Percentiles rank a stretch among this genome's conserved stretches.
These are phyloP conservation scores for Chaunax sp. DNA, from an alignment of 2,797 vertebrate species.

Conservation along the genomic window DNA sequence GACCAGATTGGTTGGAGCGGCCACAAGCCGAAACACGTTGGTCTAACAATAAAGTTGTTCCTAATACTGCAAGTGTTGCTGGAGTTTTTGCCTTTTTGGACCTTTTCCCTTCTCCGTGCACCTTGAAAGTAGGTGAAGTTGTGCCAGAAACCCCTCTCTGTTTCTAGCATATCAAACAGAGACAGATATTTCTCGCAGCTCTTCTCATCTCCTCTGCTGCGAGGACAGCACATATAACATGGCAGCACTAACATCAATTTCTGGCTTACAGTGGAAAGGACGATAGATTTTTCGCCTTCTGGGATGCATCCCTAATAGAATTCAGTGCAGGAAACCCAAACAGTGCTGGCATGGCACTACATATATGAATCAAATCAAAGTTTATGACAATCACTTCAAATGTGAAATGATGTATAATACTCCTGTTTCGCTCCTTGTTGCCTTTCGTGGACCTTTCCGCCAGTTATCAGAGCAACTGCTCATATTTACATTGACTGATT, in stretches of 20 bases:
- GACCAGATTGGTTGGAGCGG: too few relatives aligned
- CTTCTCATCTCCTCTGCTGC: constrained; percentile 64
- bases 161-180: constrained; percentile 63
- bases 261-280: constrained; percentile 69
- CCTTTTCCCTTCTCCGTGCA: too few relatives aligned
- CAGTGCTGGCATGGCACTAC: constrained; percentile 29
- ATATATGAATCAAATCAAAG: constrained; percentile 62
- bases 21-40: too few relatives aligned
- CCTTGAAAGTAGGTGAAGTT: too few relatives aligned
- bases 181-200: constrained; percentile 68
- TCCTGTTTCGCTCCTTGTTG: constrained; percentile 26
- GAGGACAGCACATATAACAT: constrained; percentile 71
- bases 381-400: constrained; percentile 63
- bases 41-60: too few relatives aligned
- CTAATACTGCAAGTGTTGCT: too few relatives aligned
- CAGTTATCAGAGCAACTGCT: constrained; percentile 24
- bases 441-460: constrained; percentile 18
- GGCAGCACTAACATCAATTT: constrained; percentile 76
- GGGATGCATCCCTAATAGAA: constrained; percentile 71
- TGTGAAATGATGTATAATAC: constrained; percentile 36
- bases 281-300: constrained; percentile 71
- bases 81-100: too few relatives aligned
- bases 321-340: constrained; percentile 58
- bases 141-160: too few relatives aligned
- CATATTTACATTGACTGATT: constrained; percentile 47